These are phyloP conservation scores for Perizoma affinitatum DNA, from an alignment of 2,888 invertebrate species.

Conservation along the genomic window DNA sequence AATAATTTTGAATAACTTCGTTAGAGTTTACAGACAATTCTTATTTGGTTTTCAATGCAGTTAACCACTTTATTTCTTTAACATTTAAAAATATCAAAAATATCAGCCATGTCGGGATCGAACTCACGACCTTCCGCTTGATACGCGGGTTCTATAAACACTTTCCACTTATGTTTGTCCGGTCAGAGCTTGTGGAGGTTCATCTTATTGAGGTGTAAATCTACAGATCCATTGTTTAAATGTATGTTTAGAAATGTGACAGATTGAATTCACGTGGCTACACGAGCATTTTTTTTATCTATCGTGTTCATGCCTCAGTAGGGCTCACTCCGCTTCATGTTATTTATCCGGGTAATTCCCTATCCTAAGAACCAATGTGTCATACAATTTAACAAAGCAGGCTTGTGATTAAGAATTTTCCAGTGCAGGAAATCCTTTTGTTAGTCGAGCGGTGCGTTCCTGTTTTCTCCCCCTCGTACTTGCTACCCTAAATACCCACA, in stretches of 20 bases:
- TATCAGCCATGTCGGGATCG: too few relatives aligned
- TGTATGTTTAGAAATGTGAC: slow-evolving; percentile 11
- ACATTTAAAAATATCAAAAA: too few relatives aligned
- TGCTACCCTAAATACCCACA: slow-evolving; percentile 53
- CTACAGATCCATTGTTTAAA: too few relatives aligned
- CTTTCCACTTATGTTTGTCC: too few relatives aligned
- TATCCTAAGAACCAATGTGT: slow-evolving; percentile 36
- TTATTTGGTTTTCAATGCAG: too few relatives aligned
- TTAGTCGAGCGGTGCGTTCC: slow-evolving; percentile 56
- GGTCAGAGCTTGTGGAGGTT: too few relatives aligned
- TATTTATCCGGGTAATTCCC: slow-evolving; percentile 38
- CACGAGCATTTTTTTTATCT: slow-evolving; percentile 43
- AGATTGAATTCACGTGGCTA: slow-evolving; percentile 46
- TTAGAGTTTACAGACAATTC: too few relatives aligned
- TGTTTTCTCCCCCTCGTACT: slow-evolving; percentile 57
- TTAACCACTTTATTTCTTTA: too few relatives aligned
- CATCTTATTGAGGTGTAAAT: too few relatives aligned
- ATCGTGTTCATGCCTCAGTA: slow-evolving; percentile 15
- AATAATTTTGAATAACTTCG: too few relatives aligned
- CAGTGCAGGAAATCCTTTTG: slow-evolving; percentile 64
- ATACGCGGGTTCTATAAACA: too few relatives aligned
- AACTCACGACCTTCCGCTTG: too few relatives aligned
- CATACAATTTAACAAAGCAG: slow-evolving; percentile 46
- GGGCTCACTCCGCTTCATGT: slow-evolving; percentile 18
- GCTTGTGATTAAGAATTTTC: slow-evolving; percentile 59